Conservation (phyloP, 2,888 invertebrate genomes). For the Lypha dubia region DNA sequence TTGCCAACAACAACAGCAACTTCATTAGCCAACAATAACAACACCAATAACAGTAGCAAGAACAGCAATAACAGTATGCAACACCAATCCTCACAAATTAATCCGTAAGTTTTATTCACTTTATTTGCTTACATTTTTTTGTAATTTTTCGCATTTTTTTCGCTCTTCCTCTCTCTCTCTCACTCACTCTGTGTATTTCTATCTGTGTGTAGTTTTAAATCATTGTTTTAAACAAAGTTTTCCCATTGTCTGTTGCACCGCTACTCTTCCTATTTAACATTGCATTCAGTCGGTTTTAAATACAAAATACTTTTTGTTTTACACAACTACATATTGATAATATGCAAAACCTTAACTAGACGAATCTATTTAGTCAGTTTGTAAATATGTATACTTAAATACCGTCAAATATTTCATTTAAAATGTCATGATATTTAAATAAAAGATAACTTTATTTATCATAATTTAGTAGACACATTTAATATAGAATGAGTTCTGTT, state of each 20-base stretch:
- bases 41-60: conserved; percentile 70
- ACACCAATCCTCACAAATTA: conserved; percentile 68
- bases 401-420: neutral
- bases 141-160: neutral
- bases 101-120: conserved; percentile 69
- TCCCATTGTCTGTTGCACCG: neutral
- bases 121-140: conserved; percentile 18
- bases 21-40: conserved; percentile 69
- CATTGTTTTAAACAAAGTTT: conserved; percentile 53
- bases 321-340: conserved; percentile 1
- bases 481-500: neutral
- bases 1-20: conserved; percentile 71
- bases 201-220: conserved; percentile 48
- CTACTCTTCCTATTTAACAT: conserved; percentile 18
- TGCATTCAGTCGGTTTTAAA: conserved; percentile 30
- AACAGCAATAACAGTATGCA: conserved; percentile 75
- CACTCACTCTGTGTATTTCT: no score
- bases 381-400: conserved; percentile 10
- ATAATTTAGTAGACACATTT: conserved; percentile 4
- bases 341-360: conserved; percentile 20
- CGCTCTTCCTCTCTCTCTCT: no score
- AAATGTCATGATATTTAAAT: conserved; percentile 31
- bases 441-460: conserved; percentile 32
- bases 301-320: conserved; percentile 42
- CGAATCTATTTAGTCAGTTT: neutral